phyloP scores from a whole-genome alignment of 2,888 invertebrate species.

The Drosophila austrosaltans region DNA sequence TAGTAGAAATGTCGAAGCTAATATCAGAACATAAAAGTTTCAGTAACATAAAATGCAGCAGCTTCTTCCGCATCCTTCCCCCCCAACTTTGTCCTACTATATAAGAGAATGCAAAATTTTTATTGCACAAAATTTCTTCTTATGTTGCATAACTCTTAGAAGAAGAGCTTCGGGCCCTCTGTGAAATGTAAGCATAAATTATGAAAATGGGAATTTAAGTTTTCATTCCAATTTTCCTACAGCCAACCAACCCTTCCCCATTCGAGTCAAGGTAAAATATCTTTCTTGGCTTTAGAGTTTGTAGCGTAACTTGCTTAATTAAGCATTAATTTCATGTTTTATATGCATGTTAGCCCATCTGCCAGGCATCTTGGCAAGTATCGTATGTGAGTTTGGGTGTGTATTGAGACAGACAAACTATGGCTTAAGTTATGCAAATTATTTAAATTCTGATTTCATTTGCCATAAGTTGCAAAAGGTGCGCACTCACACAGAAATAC shows the following conservation, averaged over 20 bases:
- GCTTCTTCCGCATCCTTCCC: background rate
- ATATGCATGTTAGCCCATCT: slow-evolving; percentile 60
- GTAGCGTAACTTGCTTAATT: slow-evolving; percentile 61
- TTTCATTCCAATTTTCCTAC: slow-evolving; percentile 26
- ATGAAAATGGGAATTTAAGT: slow-evolving; percentile 64
- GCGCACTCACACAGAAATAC: no score
- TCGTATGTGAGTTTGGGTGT: background rate
- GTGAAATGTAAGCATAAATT: slow-evolving; percentile 47
- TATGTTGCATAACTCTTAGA: slow-evolving; percentile 1
- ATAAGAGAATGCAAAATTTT: background rate
- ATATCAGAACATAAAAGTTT: slow-evolving; percentile 32
- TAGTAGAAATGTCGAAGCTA: slow-evolving; percentile 21
- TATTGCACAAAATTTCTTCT: slow-evolving; percentile 4
- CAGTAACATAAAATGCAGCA: slow-evolving; percentile 17
- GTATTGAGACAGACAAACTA: background rate
- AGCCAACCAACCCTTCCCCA: background rate
- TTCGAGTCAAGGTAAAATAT: slow-evolving; percentile 19
- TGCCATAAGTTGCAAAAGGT: slow-evolving; percentile 5
- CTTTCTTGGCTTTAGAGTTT: slow-evolving; percentile 13
- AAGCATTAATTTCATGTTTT: slow-evolving; percentile 74
- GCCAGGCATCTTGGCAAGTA: background rate
- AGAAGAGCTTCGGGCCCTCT: background rate
- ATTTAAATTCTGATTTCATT: slow-evolving; percentile 13
- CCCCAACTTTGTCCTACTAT: background rate
- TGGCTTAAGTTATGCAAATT: slow-evolving; percentile 14